These are phyloP conservation scores for Ophioninae sp. DNA, from an alignment of 2,888 invertebrate species.

Conservation along the genomic window DNA sequence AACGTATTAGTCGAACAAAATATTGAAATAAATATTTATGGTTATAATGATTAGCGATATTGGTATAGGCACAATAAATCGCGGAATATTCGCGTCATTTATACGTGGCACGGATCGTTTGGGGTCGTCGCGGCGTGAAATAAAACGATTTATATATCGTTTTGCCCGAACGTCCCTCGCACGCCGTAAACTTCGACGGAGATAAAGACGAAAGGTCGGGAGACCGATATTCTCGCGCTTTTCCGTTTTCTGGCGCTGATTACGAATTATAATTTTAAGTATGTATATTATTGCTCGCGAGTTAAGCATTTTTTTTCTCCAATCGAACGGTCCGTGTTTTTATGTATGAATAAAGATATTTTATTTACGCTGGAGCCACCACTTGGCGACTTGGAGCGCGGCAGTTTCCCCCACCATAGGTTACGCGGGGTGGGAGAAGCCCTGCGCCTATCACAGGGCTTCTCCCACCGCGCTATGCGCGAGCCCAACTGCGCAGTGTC, in stretches of 20 bases:
- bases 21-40: conserved; percentile 12
- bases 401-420: no score
- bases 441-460: background rate
- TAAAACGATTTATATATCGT: conserved; percentile 52
- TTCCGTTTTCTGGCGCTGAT: conserved; percentile 3
- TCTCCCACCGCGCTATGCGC: no score
- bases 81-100: conserved; percentile 31
- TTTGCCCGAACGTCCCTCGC: conserved; percentile 11
- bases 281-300: background rate
- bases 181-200: conserved; percentile 9
- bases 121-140: conserved; percentile 54
- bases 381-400: background rate
- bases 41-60: conserved; percentile 13
- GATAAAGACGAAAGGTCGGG: conserved; percentile 17
- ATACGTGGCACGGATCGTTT: conserved; percentile 53
- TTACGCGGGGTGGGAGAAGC: background rate
- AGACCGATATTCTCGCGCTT: background rate
- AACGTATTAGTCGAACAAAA: background rate
- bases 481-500: background rate
- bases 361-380: background rate
- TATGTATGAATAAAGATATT: background rate
- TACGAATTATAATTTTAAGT: background rate
- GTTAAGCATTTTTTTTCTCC: background rate
- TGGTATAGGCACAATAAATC: conserved; percentile 49
- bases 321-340: background rate